phyloP scores from a whole-genome alignment of 2,113 vertebrate genomes.

The Mastomys natalensis region DNA sequence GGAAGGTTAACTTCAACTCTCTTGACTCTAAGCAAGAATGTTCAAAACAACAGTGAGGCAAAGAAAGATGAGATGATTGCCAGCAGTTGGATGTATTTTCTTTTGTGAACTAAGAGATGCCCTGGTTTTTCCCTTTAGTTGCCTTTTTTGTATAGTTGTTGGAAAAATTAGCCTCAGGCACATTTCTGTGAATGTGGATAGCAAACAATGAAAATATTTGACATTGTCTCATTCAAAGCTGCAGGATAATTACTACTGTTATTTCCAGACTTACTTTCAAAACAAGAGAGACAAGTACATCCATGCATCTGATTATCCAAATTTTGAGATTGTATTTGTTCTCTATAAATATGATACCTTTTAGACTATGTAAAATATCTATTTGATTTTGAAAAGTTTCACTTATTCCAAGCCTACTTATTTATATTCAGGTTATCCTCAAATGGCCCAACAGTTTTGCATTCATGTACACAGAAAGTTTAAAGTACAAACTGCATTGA shows the following conservation, averaged over 20 bases:
- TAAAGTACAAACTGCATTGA: background rate
- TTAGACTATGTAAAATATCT: background rate
- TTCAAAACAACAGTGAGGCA: background rate
- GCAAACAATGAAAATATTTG: background rate
- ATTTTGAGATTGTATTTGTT: background rate
- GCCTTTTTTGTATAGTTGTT: background rate
- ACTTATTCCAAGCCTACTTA: background rate
- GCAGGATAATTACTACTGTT: background rate
- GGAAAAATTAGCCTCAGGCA: background rate
- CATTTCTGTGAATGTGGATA: background rate
- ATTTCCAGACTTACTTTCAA: constrained; percentile 24
- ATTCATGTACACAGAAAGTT: background rate
- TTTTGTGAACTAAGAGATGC: background rate
- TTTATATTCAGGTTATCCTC: background rate
- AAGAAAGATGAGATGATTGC: background rate
- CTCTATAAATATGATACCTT: background rate
- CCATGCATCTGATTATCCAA: background rate
- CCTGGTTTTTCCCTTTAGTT: background rate
- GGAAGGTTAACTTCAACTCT: background rate
- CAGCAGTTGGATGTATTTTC: background rate
- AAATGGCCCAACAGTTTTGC: background rate
- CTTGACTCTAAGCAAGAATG: background rate
- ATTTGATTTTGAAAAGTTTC: constrained; percentile 5
- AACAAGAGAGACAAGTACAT: background rate
- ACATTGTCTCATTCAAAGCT: background rate